A percentile compares a stretch with the other conserved stretches of the same genome.
These are phyloP conservation scores for Chloropsis hardwickii DNA, from an alignment of 2,113 vertebrate species.

Conservation along the genomic window DNA sequence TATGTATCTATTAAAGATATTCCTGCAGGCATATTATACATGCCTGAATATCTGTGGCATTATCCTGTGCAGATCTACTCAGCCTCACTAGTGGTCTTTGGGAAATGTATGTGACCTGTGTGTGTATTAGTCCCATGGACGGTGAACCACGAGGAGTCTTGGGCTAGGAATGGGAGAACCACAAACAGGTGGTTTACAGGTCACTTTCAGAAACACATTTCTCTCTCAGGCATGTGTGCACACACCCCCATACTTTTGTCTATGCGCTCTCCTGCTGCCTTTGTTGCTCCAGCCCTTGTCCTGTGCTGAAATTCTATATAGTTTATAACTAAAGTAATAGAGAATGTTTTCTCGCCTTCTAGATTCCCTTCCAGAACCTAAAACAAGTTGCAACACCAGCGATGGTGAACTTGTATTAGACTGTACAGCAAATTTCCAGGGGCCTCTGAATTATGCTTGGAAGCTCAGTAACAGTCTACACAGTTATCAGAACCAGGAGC, in stretches of 20 bases:
- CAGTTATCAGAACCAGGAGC: fast-evolving
- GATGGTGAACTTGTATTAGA: not conserved
- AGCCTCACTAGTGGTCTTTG: not conserved
- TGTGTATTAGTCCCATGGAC: not conserved
- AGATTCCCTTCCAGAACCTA: not conserved
- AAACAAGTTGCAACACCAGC: not conserved
- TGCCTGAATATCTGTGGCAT: not conserved
- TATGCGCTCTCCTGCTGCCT: not conserved
- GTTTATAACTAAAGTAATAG: not conserved
- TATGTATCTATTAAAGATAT: not conserved
- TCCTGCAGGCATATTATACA: not conserved
- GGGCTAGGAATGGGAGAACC: not conserved
- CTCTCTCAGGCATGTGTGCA: fast-evolving
- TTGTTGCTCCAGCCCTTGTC: not conserved
- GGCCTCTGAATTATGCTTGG: not conserved
- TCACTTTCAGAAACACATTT: not conserved
- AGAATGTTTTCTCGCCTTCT: not conserved
- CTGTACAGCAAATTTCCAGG: not conserved
- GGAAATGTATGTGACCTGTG: not conserved
- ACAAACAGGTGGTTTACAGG: not conserved
- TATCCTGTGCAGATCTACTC: not conserved
- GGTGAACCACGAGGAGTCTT: not conserved
- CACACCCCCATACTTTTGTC: not conserved
- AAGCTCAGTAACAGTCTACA: not conserved
- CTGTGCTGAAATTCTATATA: not conserved